Percentiles rank a stretch among this genome's conserved stretches.
Conservation (phyloP, 92 coral and sea anemone genomes). For the Phymanthus crucifer region DNA sequence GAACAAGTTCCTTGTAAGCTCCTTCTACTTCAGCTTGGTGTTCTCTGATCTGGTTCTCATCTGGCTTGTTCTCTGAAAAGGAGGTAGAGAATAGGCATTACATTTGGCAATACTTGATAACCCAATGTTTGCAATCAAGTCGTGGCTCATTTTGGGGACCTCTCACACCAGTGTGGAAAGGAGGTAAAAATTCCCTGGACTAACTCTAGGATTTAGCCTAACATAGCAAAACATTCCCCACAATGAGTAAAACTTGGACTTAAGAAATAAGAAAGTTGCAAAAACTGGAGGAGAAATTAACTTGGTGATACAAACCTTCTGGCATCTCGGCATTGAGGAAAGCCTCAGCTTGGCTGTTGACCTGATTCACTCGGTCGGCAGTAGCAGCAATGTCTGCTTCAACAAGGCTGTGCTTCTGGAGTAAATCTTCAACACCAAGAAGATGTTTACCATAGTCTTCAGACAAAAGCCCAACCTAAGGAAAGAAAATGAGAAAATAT, state of each 20-base stretch:
- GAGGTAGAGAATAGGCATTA: too few relatives aligned
- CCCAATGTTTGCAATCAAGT: too few relatives aligned
- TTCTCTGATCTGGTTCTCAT: conserved; percentile 93
- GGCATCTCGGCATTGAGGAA: conserved; percentile 86
- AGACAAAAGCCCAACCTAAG: conserved; percentile 83
- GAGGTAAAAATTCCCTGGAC: too few relatives aligned
- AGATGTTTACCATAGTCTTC: conserved; percentile 98
- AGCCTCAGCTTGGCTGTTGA: conserved; percentile 87
- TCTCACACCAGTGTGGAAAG: too few relatives aligned
- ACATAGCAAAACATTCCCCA: too few relatives aligned
- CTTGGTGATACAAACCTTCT: conserved; percentile 61
- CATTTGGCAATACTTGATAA: too few relatives aligned
- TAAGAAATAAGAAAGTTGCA: too few relatives aligned
- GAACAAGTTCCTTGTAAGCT: conserved; percentile 89
- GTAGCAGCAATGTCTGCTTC: conserved; percentile 97
- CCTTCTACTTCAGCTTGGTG: too few relatives aligned
- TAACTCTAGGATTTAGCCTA: too few relatives aligned
- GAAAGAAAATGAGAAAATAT: not conserved
- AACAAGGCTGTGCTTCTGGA: conserved; percentile 94
- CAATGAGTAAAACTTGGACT: too few relatives aligned
- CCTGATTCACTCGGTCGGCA: conserved; percentile 89
- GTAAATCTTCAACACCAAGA: conserved; percentile 93
- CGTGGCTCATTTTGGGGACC: too few relatives aligned
- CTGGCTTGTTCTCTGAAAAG: conserved; percentile 69
- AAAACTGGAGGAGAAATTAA: not conserved